A percentile compares a stretch with the other conserved stretches of the same genome.
phyloP scores from a whole-genome alignment of 2,888 invertebrate genomes.

The Argyresthia goedartella region DNA sequence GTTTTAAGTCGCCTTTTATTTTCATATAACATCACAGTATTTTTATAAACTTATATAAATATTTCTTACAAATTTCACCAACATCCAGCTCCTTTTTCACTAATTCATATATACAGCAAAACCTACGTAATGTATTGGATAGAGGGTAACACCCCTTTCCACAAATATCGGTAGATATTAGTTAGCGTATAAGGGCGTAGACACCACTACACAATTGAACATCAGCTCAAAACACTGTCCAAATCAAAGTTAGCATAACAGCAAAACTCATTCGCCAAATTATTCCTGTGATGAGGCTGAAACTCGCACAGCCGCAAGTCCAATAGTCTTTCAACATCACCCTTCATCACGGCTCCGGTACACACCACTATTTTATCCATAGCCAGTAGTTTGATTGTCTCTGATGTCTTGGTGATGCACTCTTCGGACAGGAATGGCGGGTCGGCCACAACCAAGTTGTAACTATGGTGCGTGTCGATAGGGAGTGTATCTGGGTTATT shows the following conservation, averaged over 20 bases:
- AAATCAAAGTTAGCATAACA: constrained; percentile 92
- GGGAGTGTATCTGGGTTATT: constrained; percentile 80
- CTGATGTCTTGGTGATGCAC: constrained; percentile 86
- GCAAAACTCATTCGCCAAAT: constrained; percentile 92
- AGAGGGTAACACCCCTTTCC: too few species aligned
- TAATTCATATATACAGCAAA: background rate
- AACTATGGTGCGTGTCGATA: constrained; percentile 68
- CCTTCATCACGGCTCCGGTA: constrained; percentile 87
- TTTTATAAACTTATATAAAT: background rate
- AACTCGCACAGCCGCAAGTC: constrained; percentile 77
- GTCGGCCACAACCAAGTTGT: constrained; percentile 91
- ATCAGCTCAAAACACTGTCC: constrained; percentile 53
- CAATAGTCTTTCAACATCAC: constrained; percentile 75
- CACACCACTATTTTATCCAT: constrained; percentile 87
- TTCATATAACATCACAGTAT: constrained; percentile 2
- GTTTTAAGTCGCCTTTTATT: constrained; percentile 45
- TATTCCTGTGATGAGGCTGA: constrained; percentile 86
- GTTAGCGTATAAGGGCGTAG: background rate
- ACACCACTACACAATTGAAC: background rate
- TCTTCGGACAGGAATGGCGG: constrained; percentile 96
- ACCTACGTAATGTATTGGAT: background rate
- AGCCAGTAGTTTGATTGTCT: constrained; percentile 80
- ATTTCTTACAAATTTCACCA: background rate
- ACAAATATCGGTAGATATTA: background rate
- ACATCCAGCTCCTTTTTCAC: background rate